Conservation (phyloP, 2,797 vertebrate genomes). For the Myotis myotis region DNA sequence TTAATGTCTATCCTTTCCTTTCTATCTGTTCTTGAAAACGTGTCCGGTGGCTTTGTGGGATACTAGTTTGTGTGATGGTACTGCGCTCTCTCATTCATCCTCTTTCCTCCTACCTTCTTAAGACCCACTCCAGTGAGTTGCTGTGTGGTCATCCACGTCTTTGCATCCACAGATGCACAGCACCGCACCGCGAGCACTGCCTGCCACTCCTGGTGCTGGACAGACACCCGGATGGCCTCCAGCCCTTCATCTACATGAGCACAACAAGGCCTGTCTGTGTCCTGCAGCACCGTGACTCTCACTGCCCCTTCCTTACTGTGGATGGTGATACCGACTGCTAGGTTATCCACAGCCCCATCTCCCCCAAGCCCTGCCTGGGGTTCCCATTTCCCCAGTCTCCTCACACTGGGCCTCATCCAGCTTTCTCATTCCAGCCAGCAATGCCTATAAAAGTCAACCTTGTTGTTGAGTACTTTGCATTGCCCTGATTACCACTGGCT, state of each 20-base stretch:
- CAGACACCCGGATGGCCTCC: neutral
- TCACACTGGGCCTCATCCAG: neutral
- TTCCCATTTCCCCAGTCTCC: too few species aligned
- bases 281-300: neutral
- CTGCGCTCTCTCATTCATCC: neutral
- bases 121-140: neutral
- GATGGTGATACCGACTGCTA: too few species aligned
- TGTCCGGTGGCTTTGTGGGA: neutral
- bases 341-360: too few species aligned
- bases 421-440: neutral
- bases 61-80: rapidly evolving
- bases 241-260: neutral
- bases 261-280: neutral
- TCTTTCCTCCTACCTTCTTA: neutral
- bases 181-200: neutral
- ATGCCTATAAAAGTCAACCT: neutral
- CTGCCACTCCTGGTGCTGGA: neutral
- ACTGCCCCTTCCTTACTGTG: too few species aligned
- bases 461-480: neutral
- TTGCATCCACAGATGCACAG: neutral
- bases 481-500: neutral
- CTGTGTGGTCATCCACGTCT: neutral
- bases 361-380: neutral
- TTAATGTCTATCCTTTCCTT: neutral
- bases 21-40: neutral